phyloP scores from a whole-genome alignment of 2,888 invertebrate species.

The Agrotis puta region DNA sequence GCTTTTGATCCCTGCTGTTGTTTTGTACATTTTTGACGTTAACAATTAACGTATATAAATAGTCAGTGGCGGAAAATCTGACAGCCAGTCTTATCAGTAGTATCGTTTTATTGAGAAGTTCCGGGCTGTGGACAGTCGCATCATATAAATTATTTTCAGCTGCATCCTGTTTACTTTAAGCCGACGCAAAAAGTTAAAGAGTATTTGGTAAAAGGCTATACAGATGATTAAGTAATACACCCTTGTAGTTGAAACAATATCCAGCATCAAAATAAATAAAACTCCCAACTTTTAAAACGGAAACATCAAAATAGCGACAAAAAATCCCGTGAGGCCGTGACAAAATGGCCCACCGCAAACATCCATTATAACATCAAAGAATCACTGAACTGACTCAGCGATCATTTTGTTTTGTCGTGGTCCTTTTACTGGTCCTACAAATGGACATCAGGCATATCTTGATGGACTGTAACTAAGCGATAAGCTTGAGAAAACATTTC shows the following conservation, averaged over 20 bases:
- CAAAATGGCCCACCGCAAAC: constrained; percentile 37
- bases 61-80: too few relatives aligned
- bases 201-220: too few relatives aligned
- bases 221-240: neutral
- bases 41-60: too few relatives aligned
- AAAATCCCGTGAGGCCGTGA: neutral
- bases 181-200: too few relatives aligned
- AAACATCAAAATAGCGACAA: constrained; percentile 7
- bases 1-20: too few relatives aligned
- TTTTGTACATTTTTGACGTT: too few relatives aligned
- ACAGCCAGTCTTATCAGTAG: too few relatives aligned
- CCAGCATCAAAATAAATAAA: too few relatives aligned
- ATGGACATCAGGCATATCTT: constrained; percentile 74
- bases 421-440: constrained; percentile 75
- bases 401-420: constrained; percentile 71
- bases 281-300: neutral
- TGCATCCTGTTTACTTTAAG: too few relatives aligned
- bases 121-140: too few relatives aligned
- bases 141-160: too few relatives aligned
- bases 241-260: neutral
- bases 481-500: constrained; percentile 79
- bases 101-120: too few relatives aligned
- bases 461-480: constrained; percentile 76
- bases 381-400: constrained; percentile 56
- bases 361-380: constrained; percentile 45